Conservation (phyloP, 1,140 invertebrate genomes). For the Philotrypesis tridentata region DNA sequence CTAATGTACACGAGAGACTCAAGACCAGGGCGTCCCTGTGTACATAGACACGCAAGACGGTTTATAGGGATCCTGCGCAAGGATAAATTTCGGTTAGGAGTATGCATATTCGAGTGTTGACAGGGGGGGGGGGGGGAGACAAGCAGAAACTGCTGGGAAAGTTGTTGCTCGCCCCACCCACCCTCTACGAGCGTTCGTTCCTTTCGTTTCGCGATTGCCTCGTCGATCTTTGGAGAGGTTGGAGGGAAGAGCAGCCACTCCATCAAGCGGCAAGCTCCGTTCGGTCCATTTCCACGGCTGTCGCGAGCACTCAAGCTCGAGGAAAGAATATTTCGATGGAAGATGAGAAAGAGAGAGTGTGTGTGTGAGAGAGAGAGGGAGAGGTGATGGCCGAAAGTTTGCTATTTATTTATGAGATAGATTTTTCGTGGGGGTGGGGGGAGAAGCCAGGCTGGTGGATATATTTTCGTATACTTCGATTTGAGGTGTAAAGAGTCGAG, state of each 20-base stretch:
- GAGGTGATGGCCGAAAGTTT: not conserved
- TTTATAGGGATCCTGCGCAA: not conserved
- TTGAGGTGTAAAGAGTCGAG: too few relatives aligned
- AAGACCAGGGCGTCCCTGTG: not conserved
- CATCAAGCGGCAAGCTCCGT: not conserved
- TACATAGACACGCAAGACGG: not conserved
- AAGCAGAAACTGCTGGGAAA: not conserved
- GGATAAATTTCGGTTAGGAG: slow-evolving; percentile 43
- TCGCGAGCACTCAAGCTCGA: not conserved
- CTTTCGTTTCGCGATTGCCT: not conserved
- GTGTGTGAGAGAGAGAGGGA: too few relatives aligned
- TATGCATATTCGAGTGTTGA: slow-evolving; percentile 43
- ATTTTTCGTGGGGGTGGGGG: not conserved
- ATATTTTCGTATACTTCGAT: too few relatives aligned
- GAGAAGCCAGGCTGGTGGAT: too few relatives aligned
- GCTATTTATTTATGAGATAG: not conserved
- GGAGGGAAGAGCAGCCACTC: not conserved
- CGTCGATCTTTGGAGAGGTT: not conserved
- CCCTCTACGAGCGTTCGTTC: not conserved
- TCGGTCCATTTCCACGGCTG: not conserved
- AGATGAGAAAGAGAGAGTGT: not conserved
- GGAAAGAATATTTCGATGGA: not conserved
- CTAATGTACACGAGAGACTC: not conserved
- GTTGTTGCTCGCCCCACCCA: not conserved
- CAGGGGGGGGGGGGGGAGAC: slow-evolving; percentile 14